A percentile compares a stretch with the other conserved stretches of the same genome.
Conservation (phyloP, 2,797 vertebrate species). For the Pogoniulus pusillus region DNA sequence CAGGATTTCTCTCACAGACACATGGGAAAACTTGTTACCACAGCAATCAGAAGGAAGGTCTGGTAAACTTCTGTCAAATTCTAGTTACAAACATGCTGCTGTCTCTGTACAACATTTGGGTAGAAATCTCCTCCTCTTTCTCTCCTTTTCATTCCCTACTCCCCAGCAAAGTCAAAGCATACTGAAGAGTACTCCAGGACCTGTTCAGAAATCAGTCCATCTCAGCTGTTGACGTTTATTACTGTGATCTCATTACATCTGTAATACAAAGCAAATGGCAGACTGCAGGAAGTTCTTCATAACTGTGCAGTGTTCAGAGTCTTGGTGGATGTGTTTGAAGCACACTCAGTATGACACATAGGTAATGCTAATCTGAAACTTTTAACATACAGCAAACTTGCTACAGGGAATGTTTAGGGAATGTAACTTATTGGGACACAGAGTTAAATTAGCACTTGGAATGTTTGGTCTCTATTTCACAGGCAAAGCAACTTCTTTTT, state of each 20-base stretch:
- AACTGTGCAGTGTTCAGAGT: background rate
- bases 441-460: constrained; percentile 29
- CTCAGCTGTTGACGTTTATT: background rate
- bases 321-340: background rate
- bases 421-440: constrained; percentile 23
- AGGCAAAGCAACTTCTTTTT: constrained; percentile 14
- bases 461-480: constrained; percentile 57
- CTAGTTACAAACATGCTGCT: background rate
- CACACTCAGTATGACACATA: background rate
- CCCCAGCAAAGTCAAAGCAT: background rate
- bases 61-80: constrained; percentile 5
- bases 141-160: background rate
- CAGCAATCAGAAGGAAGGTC: constrained; percentile 28
- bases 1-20: constrained; percentile 21
- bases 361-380: constrained; percentile 43
- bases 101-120: constrained; percentile 6
- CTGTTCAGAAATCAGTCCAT: background rate
- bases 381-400: constrained; percentile 25
- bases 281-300: background rate
- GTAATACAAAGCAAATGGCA: background rate
- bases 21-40: background rate
- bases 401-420: constrained; percentile 55
- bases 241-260: background rate
- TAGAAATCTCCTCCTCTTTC: background rate
- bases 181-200: background rate